Evolutionary conservation across 2,888 invertebrate species (phyloP).

Genomic region (Terebella lapidaria): DNA sequence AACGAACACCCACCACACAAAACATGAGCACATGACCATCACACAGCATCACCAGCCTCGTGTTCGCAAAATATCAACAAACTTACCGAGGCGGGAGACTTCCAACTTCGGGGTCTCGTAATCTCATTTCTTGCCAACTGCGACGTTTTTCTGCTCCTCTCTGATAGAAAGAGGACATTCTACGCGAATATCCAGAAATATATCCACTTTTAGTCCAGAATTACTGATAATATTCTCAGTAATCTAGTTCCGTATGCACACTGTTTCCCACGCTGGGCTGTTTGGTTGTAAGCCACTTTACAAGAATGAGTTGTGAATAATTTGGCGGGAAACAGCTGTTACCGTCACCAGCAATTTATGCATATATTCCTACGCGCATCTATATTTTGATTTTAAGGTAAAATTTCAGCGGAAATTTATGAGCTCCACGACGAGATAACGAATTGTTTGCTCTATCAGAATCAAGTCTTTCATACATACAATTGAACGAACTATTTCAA

Average conservation of each 20-base stretch:
- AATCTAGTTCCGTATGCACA: background rate
- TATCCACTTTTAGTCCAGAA: background rate
- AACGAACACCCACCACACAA: no score
- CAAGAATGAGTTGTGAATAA: slow-evolving; percentile 4
- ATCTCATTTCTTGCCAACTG: background rate
- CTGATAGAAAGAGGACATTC: background rate
- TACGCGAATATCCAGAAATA: background rate
- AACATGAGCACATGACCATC: no score
- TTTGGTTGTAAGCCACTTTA: slow-evolving; percentile 4
- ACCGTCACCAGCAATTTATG: background rate
- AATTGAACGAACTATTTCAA: no score
- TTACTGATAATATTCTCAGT: background rate
- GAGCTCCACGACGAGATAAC: no score
- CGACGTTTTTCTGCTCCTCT: background rate
- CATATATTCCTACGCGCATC: background rate
- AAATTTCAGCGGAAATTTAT: no score
- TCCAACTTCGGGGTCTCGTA: background rate
- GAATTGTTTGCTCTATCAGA: no score
- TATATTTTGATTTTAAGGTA: background rate
- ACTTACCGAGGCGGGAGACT: background rate
- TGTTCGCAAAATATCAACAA: background rate
- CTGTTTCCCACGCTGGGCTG: background rate
- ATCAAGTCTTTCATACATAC: no score
- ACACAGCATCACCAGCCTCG: background rate
- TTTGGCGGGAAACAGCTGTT: slow-evolving; percentile 6